A percentile compares a stretch with the other conserved stretches of the same genome.
phyloP scores from a whole-genome alignment of 2,888 invertebrate species.

The Odontocerum albicorne region DNA sequence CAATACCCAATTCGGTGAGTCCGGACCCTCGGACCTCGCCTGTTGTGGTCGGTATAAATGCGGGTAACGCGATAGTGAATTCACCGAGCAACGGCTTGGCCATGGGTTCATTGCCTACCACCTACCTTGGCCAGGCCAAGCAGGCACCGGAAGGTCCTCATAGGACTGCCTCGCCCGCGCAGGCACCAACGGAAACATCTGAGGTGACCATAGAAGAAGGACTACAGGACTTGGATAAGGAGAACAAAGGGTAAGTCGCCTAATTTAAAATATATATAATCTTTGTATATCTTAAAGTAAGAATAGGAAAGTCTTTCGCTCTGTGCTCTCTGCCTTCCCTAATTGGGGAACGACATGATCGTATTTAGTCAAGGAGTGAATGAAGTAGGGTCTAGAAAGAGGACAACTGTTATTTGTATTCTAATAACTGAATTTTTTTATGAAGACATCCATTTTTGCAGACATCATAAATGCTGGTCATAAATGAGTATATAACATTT shows the following conservation, averaged over 20 bases:
- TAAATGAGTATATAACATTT: no score
- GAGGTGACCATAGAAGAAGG: constrained; percentile 9
- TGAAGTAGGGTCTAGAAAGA: no score
- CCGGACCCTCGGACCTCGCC: constrained; percentile 23
- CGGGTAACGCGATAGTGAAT: constrained; percentile 28
- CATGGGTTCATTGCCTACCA: constrained; percentile 34
- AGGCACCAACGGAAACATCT: constrained; percentile 8
- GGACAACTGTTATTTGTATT: no score
- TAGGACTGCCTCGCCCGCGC: constrained; percentile 22
- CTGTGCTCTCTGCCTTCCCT: no score
- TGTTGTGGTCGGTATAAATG: constrained; percentile 27
- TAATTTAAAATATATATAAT: neutral
- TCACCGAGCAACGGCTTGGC: constrained; percentile 26
- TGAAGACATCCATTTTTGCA: no score
- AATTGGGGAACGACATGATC: no score
- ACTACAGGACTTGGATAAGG: constrained; percentile 26
- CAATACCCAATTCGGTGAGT: constrained; percentile 20
- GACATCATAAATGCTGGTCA: no score
- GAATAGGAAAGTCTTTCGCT: no score
- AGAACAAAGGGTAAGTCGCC: constrained; percentile 30
- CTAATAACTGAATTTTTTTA: no score
- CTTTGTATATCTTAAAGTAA: neutral
- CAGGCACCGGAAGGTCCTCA: constrained; percentile 31
- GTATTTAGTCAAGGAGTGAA: no score
- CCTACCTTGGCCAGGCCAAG: constrained; percentile 34